phyloP scores from a whole-genome alignment of 2,113 vertebrate species.

The Rhinichthys klamathensis region DNA sequence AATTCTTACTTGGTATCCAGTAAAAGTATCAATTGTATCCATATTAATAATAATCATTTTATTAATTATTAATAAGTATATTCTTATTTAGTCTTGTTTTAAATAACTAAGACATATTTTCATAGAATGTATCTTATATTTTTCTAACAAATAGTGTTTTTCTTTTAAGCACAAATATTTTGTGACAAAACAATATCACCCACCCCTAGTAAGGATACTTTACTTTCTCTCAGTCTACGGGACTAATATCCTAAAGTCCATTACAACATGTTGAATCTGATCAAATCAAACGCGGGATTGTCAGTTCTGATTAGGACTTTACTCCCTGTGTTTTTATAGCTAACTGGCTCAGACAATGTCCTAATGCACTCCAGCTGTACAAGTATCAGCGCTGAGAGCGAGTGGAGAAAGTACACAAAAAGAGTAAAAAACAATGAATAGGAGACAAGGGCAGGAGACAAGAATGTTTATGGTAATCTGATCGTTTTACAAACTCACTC shows the following conservation, averaged over 20 bases:
- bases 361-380: slow-evolving; percentile 28
- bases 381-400: neutral
- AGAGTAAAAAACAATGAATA: slow-evolving; percentile 11
- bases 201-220: neutral
- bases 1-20: neutral
- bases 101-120: neutral
- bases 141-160: neutral
- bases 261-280: slow-evolving; percentile 16
- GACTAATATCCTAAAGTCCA: neutral
- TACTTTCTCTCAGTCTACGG: neutral
- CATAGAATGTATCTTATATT: neutral
- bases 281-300: slow-evolving; percentile 6
- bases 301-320: slow-evolving; percentile 9
- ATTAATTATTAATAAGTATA: too few species aligned
- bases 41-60: neutral
- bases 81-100: neutral
- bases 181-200: neutral
- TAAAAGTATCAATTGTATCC: neutral
- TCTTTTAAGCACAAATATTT: neutral
- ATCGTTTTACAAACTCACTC: slow-evolving; percentile 39
- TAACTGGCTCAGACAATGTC: slow-evolving; percentile 20
- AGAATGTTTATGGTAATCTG: slow-evolving; percentile 63
- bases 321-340: neutral
- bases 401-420: neutral
- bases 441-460: slow-evolving; percentile 52